Conservation (phyloP, 2,888 invertebrate genomes). For the Nomada lathburiana region DNA sequence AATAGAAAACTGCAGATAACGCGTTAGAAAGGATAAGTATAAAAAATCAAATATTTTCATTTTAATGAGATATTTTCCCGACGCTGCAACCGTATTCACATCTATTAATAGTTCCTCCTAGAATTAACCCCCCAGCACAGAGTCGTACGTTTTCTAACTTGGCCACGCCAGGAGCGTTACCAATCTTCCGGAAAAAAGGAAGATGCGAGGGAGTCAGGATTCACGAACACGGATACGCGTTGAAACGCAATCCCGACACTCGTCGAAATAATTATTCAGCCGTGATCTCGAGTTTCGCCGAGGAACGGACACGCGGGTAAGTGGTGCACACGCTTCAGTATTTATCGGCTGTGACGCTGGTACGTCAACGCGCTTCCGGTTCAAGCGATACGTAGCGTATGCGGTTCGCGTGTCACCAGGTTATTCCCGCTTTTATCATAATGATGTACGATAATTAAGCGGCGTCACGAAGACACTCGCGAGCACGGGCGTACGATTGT, state of each 20-base stretch:
- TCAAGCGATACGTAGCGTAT: slow-evolving; percentile 32
- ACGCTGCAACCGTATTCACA: too few relatives aligned
- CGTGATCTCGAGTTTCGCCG: slow-evolving; percentile 59
- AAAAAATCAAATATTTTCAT: too few relatives aligned
- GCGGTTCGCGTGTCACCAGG: slow-evolving; percentile 60
- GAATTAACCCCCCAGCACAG: too few relatives aligned
- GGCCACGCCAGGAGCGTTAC: too few relatives aligned
- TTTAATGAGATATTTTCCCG: too few relatives aligned
- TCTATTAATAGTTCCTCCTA: too few relatives aligned
- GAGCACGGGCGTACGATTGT: slow-evolving; percentile 27
- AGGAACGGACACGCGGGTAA: slow-evolving; percentile 51
- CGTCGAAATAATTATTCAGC: slow-evolving; percentile 53
- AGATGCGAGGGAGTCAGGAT: not conserved
- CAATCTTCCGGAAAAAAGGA: not conserved
- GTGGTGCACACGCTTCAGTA: slow-evolving; percentile 53
- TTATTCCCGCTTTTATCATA: slow-evolving; percentile 50
- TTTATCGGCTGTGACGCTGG: slow-evolving; percentile 58
- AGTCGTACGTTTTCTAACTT: too few relatives aligned
- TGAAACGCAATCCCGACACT: slow-evolving; percentile 49
- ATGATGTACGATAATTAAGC: slow-evolving; percentile 56
- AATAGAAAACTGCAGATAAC: too few relatives aligned
- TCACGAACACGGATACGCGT: slow-evolving; percentile 25
- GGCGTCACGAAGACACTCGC: slow-evolving; percentile 31
- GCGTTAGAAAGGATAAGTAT: too few relatives aligned
- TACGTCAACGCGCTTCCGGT: slow-evolving; percentile 49